Evolutionary conservation across 2,888 invertebrate genomes (phyloP).

Genomic region (Macrosiphum euphorbiae): DNA sequence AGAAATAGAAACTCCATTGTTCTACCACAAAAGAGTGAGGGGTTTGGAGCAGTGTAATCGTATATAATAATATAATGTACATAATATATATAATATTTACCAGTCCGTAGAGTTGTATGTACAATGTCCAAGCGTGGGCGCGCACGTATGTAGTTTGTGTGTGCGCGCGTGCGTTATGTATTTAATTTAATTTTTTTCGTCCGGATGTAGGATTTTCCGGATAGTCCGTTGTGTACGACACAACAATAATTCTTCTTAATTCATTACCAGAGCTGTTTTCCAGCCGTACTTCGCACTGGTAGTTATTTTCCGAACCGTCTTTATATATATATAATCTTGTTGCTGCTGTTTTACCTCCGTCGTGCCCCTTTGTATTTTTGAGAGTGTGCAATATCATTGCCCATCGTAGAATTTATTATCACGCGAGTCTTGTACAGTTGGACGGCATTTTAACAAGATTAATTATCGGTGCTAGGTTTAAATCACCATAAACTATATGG

Average conservation of each 20-base stretch:
- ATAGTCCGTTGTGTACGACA: background rate
- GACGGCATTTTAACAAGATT: background rate
- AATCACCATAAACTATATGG: background rate
- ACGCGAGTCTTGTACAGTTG: background rate
- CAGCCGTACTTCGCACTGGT: background rate
- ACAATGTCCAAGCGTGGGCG: background rate
- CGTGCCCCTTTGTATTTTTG: background rate
- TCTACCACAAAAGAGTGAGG: background rate
- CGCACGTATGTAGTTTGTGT: background rate
- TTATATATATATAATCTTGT: background rate
- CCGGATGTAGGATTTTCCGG: background rate
- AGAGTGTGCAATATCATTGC: background rate
- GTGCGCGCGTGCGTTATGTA: background rate
- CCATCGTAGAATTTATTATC: background rate
- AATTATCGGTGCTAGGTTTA: background rate
- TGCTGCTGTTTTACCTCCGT: background rate
- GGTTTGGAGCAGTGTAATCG: background rate
- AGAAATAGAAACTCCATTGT: background rate
- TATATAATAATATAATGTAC: background rate
- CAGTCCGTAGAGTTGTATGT: background rate
- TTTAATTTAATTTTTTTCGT: conserved; percentile 6
- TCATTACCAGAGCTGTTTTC: background rate
- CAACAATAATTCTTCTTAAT: conserved; percentile 27
- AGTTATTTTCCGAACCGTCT: background rate
- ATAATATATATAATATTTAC: background rate